phyloP scores from a whole-genome alignment of 2,888 invertebrate species.

The Pedicia rivosa region DNA sequence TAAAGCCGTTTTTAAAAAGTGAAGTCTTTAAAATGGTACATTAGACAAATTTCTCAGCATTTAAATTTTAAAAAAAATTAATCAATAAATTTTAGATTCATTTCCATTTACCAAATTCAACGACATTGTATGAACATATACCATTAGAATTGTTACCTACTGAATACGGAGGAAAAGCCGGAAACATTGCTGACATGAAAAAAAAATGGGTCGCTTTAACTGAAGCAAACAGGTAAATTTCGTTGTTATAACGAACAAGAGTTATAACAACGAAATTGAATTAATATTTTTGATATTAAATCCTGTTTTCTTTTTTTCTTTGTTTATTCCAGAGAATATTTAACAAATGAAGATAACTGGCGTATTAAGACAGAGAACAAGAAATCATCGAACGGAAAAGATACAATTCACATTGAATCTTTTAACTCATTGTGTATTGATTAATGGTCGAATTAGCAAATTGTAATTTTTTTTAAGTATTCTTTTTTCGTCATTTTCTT shows the following conservation, averaged over 20 bases:
- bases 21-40: slow-evolving; percentile 48
- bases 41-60: too few relatives aligned
- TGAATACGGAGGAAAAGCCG: slow-evolving; percentile 52
- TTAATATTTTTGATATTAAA: too few relatives aligned
- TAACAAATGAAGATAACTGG: slow-evolving; percentile 3
- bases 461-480: too few relatives aligned
- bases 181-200: slow-evolving; percentile 42
- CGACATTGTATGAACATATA: slow-evolving; percentile 43
- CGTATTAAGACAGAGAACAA: slow-evolving; percentile 2
- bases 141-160: slow-evolving; percentile 45
- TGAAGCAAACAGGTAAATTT: slow-evolving; percentile 38
- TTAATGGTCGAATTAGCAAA: too few relatives aligned
- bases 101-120: slow-evolving; percentile 50
- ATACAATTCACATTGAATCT: too few relatives aligned
- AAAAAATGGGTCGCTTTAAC: slow-evolving; percentile 42
- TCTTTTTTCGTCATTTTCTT: too few relatives aligned
- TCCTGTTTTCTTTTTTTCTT: too few relatives aligned
- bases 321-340: too few relatives aligned
- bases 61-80: not conserved
- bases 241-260: not conserved
- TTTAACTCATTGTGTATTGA: too few relatives aligned
- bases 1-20: slow-evolving; percentile 49
- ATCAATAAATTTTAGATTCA: slow-evolving; percentile 36
- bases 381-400: too few relatives aligned
- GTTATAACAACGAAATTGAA: not conserved